phyloP scores from a whole-genome alignment of 2,888 invertebrate species.

The Eupithecia insigniata region DNA sequence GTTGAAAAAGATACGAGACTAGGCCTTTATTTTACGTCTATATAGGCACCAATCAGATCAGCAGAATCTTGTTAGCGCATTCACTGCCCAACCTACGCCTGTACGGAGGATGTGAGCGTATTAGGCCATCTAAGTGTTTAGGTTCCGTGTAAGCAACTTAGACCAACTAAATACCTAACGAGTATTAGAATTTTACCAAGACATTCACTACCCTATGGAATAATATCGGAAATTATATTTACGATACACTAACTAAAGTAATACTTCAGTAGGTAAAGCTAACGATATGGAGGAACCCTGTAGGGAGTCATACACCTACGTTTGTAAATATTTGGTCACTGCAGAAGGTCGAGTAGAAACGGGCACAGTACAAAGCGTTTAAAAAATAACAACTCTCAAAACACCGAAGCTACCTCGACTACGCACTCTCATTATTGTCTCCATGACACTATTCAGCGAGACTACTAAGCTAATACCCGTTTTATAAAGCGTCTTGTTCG shows the following conservation, averaged over 20 bases:
- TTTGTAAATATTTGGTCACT: conserved; percentile 79
- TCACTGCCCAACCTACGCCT: too few relatives aligned
- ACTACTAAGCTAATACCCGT: conserved; percentile 66
- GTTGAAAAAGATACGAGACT: background rate
- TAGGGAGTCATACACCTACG: conserved; percentile 76
- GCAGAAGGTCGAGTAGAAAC: conserved; percentile 69
- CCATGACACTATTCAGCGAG: conserved; percentile 58
- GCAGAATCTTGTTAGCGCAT: background rate
- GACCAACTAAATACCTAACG: background rate
- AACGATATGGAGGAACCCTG: conserved; percentile 84
- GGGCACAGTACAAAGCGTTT: conserved; percentile 66
- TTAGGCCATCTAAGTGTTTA: too few relatives aligned
- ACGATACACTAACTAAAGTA: conserved; percentile 76
- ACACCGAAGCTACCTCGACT: conserved; percentile 69
- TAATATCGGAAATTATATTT: conserved; percentile 70
- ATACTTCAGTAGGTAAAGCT: conserved; percentile 82
- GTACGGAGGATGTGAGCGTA: too few relatives aligned
- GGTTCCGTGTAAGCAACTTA: background rate
- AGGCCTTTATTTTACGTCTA: background rate
- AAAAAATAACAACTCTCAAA: conserved; percentile 66
- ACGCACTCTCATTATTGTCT: conserved; percentile 75
- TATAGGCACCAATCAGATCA: background rate
- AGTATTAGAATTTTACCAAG: background rate
- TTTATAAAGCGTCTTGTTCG: conserved; percentile 74
- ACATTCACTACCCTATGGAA: conserved; percentile 72